Percentiles rank a stretch among this genome's conserved stretches.
phyloP scores from a whole-genome alignment of 2,113 vertebrate species.

The Bubalus kerabau region DNA sequence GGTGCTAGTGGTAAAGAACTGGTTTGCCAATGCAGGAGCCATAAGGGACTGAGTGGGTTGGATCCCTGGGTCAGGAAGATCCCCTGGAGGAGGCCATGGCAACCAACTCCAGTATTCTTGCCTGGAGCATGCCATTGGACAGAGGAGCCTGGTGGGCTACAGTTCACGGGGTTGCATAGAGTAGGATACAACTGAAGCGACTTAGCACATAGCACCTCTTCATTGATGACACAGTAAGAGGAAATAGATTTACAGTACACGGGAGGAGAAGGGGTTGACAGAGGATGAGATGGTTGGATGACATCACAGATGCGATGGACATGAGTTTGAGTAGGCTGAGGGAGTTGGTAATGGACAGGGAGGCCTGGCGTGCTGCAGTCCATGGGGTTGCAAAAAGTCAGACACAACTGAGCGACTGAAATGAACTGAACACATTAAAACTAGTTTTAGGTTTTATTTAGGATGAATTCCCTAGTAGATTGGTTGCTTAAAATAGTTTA shows the following conservation, averaged over 20 bases:
- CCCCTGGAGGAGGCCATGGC: background rate
- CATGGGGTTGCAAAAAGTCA: background rate
- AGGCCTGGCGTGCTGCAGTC: background rate
- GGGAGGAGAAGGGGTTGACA: background rate
- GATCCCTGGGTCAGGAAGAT: background rate
- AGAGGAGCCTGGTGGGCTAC: background rate
- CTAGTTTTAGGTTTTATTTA: background rate
- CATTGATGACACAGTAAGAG: background rate
- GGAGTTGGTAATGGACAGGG: background rate
- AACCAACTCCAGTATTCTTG: background rate
- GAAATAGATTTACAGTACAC: background rate
- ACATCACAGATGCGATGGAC: fast-evolving
- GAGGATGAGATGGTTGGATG: background rate
- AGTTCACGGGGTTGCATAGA: background rate
- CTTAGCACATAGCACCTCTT: background rate
- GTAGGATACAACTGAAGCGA: background rate
- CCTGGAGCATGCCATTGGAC: background rate
- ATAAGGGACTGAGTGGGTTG: background rate
- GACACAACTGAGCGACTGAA: background rate
- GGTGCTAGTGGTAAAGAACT: background rate
- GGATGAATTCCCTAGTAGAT: background rate
- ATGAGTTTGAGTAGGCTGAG: background rate
- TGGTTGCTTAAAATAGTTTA: background rate
- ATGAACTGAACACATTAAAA: background rate
- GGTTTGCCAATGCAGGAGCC: fast-evolving